phyloP scores from a whole-genome alignment of 2,888 invertebrate genomes.

The Steinernema hermaphroditum region DNA sequence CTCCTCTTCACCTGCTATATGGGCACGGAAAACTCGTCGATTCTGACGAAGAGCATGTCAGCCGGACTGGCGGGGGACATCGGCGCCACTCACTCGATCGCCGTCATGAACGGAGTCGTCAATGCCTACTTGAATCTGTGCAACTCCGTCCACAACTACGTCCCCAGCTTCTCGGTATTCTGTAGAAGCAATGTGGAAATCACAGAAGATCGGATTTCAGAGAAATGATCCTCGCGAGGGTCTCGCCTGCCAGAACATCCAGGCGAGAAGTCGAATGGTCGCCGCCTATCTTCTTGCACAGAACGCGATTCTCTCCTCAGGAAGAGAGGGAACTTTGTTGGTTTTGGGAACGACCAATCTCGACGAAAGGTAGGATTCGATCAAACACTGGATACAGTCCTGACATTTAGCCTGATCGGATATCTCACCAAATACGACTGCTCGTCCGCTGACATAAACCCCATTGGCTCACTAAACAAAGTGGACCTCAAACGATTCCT shows the following conservation, averaged over 20 bases:
- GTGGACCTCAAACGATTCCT: constrained; percentile 77
- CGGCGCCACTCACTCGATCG: constrained; percentile 69
- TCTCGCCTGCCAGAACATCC: constrained; percentile 92
- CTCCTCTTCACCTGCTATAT: constrained; percentile 94
- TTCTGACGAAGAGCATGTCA: constrained; percentile 80
- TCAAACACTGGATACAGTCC: no score
- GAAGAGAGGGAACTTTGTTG: constrained; percentile 82
- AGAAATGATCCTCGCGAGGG: constrained; percentile 76
- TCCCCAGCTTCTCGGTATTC: constrained; percentile 23
- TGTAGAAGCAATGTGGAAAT: constrained; percentile 1
- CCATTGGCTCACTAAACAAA: constrained; percentile 96
- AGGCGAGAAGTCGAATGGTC: constrained; percentile 93
- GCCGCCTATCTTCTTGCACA: constrained; percentile 94
- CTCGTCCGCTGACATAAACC: constrained; percentile 96
- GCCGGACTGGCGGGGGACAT: constrained; percentile 77
- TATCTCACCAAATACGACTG: constrained; percentile 99
- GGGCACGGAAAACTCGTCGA: constrained; percentile 92
- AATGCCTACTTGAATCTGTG: constrained; percentile 9
- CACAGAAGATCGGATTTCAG: no score
- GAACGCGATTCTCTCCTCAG: constrained; percentile 82
- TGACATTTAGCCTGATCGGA: constrained; percentile 75
- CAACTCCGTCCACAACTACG: background rate
- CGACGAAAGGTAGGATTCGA: constrained; percentile 77
- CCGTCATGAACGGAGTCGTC: constrained; percentile 24
- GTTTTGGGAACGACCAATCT: constrained; percentile 93